These are phyloP conservation scores for Scytalopus superciliaris DNA, from an alignment of 2,113 vertebrate species.

Conservation along the genomic window DNA sequence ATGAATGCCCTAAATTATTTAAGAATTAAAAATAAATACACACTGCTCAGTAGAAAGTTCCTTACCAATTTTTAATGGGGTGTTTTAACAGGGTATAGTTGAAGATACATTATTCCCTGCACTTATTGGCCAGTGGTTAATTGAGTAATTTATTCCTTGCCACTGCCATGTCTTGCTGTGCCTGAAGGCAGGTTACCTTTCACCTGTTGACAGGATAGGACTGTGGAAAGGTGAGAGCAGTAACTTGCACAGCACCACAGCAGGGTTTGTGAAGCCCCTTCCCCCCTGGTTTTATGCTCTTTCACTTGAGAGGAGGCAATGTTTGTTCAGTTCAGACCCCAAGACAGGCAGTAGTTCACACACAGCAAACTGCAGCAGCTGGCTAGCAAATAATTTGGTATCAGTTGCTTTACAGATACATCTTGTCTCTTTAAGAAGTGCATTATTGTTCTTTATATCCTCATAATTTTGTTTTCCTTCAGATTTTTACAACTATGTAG, in stretches of 20 bases:
- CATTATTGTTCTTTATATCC: not conserved
- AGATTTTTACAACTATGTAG: not conserved
- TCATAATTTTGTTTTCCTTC: not conserved
- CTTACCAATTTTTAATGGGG: not conserved
- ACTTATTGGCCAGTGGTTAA: not conserved
- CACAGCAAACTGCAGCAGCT: not conserved
- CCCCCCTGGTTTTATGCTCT: not conserved
- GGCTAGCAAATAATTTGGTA: not conserved
- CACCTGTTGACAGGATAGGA: too few relatives aligned
- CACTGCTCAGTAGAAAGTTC: not conserved
- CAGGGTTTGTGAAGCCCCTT: not conserved
- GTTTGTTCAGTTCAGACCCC: not conserved
- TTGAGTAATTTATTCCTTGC: not conserved
- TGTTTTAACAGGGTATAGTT: not conserved
- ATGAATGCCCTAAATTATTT: not conserved
- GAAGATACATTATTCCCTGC: not conserved
- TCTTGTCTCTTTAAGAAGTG: not conserved
- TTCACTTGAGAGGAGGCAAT: not conserved
- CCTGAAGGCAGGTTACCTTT: not conserved
- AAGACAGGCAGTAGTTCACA: not conserved
- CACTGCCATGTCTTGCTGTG: fast-evolving
- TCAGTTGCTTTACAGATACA: not conserved
- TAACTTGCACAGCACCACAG: not conserved
- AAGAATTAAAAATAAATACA: not conserved
- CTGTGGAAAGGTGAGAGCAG: not conserved